Conservation (phyloP, 2,888 invertebrate species). For the Ectemnius lituratus region DNA sequence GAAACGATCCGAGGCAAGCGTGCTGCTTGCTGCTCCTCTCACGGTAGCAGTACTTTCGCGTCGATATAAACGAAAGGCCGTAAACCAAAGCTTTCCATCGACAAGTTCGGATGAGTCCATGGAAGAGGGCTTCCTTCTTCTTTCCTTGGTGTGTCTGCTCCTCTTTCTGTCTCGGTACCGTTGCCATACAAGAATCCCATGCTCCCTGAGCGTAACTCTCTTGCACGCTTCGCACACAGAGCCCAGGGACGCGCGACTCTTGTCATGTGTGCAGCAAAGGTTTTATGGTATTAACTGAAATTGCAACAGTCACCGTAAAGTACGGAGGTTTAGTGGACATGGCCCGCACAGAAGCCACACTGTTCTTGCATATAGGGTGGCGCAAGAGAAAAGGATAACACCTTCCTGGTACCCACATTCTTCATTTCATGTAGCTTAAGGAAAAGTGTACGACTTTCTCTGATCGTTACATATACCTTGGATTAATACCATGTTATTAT, state of each 20-base stretch:
- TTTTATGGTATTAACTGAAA: conserved; percentile 76
- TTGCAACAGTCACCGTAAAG: conserved; percentile 72
- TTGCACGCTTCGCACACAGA: conserved; percentile 4
- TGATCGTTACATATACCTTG: no score
- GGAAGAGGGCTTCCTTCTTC: conserved; percentile 34
- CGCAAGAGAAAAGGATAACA: conserved; percentile 20
- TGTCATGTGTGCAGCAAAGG: conserved; percentile 61
- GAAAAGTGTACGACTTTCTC: no score
- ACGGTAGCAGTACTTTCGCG: conserved; percentile 35
- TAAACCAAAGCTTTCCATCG: conserved; percentile 68
- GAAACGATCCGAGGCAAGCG: conserved; percentile 17
- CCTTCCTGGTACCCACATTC: no score
- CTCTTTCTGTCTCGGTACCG: conserved; percentile 4
- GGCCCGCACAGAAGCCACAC: not conserved
- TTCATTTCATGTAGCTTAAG: no score
- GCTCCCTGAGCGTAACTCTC: conserved; percentile 49
- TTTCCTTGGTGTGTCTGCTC: not conserved
- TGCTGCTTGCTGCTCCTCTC: conserved; percentile 6
- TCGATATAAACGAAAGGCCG: conserved; percentile 53
- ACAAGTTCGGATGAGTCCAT: conserved; percentile 62
- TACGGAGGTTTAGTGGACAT: conserved; percentile 60
- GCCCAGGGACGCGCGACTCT: conserved; percentile 38
- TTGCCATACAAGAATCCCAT: conserved; percentile 30
- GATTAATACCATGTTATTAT: no score
- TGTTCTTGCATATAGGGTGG: conserved; percentile 46